phyloP scores from a whole-genome alignment of 2,888 invertebrate species.

The Cephus rjabovi region DNA sequence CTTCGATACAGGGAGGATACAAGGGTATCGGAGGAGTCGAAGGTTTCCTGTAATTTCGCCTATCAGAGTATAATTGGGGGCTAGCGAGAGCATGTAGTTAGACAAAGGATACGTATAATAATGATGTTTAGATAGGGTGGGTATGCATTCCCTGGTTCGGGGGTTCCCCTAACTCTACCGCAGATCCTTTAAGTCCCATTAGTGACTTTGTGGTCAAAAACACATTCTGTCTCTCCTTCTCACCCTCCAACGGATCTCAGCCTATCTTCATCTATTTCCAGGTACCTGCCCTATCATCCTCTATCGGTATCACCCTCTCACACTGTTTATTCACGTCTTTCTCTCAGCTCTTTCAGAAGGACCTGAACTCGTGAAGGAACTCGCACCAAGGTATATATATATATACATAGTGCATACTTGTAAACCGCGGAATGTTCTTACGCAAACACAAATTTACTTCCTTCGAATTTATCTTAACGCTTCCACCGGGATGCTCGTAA shows the following conservation, averaged over 20 bases:
- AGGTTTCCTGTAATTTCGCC: neutral
- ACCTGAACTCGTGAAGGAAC: neutral
- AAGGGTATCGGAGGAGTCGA: neutral
- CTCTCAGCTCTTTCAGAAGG: neutral
- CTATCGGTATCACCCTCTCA: neutral
- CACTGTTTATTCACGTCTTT: neutral
- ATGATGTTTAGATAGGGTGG: slow-evolving; percentile 18
- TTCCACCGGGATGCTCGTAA: neutral
- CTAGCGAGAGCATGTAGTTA: neutral
- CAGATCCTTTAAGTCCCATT: slow-evolving; percentile 39
- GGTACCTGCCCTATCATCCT: neutral
- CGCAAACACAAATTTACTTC: neutral
- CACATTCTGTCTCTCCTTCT: slow-evolving; percentile 10
- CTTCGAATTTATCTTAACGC: neutral
- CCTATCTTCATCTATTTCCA: neutral
- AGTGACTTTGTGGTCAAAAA: slow-evolving; percentile 15
- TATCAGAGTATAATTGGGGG: slow-evolving; percentile 1
- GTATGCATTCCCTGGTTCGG: slow-evolving; percentile 16
- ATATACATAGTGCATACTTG: neutral
- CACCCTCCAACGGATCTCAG: neutral
- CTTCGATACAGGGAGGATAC: neutral
- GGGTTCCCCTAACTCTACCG: slow-evolving; percentile 17
- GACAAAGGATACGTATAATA: slow-evolving; percentile 13
- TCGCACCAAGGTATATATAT: neutral
- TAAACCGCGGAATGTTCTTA: neutral